These are phyloP conservation scores for Nipponia nippon DNA, from an alignment of 2,113 vertebrate genomes.

Conservation along the genomic window DNA sequence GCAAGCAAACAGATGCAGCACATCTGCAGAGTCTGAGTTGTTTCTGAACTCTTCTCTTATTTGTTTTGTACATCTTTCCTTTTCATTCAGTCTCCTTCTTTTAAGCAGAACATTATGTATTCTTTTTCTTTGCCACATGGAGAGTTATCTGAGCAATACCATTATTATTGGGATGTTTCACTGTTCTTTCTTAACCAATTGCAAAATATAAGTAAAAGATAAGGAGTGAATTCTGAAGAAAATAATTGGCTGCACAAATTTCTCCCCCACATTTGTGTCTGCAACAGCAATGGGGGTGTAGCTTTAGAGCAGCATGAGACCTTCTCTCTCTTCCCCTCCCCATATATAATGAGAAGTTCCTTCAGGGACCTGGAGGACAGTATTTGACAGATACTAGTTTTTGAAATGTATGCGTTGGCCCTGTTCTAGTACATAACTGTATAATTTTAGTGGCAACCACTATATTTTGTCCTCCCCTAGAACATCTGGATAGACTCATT, in stretches of 20 bases:
- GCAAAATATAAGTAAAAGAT: background rate
- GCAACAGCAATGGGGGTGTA: background rate
- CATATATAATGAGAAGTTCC: background rate
- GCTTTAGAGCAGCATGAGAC: background rate
- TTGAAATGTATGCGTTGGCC: background rate
- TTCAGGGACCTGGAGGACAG: background rate
- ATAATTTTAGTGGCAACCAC: background rate
- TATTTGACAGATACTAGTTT: background rate
- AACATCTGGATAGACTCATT: slow-evolving; percentile 27
- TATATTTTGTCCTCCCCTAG: background rate
- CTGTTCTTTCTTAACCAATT: background rate
- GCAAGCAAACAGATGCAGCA: slow-evolving; percentile 51
- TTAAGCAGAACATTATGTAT: background rate
- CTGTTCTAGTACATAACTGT: background rate
- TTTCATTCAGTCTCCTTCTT: background rate
- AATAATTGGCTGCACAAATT: background rate
- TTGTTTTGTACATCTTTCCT: slow-evolving; percentile 5
- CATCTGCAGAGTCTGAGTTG: slow-evolving; percentile 28
- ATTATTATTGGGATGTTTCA: background rate
- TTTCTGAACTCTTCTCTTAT: background rate
- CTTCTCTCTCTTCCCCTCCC: background rate
- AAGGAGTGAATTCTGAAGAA: background rate
- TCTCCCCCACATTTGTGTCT: background rate
- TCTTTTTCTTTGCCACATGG: background rate
- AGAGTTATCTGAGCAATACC: background rate